Base-by-base conservation (phyloP, 2,888 invertebrate species). In the Aporophyla nigra region DNA sequence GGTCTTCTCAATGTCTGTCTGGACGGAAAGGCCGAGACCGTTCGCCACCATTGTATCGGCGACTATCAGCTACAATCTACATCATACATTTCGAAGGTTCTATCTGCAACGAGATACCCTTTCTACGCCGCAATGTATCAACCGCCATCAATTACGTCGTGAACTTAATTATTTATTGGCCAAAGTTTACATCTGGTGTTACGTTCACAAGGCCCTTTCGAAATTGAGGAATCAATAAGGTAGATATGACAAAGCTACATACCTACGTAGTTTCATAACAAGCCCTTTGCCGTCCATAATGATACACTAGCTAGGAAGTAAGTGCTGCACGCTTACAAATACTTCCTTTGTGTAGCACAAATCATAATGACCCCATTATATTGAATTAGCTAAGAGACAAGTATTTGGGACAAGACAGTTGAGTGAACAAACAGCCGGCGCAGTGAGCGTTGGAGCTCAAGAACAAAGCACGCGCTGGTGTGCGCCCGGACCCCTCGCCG, bases 341-440 rank as follows among this genome's bases (percentile, higher is more conserved):
- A 21, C 46, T 69, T 82, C 59, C 61, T 68, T 63, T 40, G 59
- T 61, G n/a, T 27, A 67, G 54, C 14, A 27, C 33, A 62, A 72
- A 76, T 66, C 58, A 67, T 66, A 72, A 76, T 66, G 62, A 70
- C 56, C 54, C 24, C 58, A 71, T 69, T 67, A 58, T 71, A 74
- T 76, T 70, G 68, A 78, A 77, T 78, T 81, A 72, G 67, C 73
- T 67, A 53, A 67, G 72, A 80, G 74, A 78, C 76, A 76, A 86
- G 81, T 78, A 87, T 85, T 79, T 76, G 33, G 78, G 68, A 77
- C 77, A 76, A 78, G 82, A 72, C 71, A 80, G 74, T 68, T 62
- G 53, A 71, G 76, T 74, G 78, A 82, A 82, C 75, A 73, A 71
- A 82, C 67, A 70, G 54, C 61, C 54, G 56, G 12, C 53, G 53